phyloP scores from a whole-genome alignment of 2,888 invertebrate genomes.

The Caenorhabditis drosophilae region DNA sequence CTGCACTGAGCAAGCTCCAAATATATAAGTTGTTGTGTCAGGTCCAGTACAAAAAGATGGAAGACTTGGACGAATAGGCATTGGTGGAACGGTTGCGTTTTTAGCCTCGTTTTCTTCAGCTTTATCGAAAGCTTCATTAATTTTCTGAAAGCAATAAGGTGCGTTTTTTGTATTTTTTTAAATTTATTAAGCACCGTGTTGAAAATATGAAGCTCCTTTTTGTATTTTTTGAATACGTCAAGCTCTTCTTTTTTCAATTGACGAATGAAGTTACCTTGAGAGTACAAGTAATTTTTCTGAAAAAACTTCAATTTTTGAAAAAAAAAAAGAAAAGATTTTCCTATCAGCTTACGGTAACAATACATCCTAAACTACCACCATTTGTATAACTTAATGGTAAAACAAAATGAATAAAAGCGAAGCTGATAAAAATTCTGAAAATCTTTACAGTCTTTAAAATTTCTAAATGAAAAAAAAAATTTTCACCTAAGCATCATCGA shows the following conservation, averaged over 20 bases:
- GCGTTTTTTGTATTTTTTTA: not conserved
- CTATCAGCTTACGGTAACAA: constrained; percentile 42
- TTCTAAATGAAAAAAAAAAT: too few species aligned
- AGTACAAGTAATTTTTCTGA: constrained; percentile 61
- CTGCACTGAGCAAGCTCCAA: constrained; percentile 65
- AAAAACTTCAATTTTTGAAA: constrained; percentile 9
- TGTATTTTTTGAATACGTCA: constrained; percentile 58
- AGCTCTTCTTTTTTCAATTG: constrained; percentile 56
- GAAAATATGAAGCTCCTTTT: constrained; percentile 57
- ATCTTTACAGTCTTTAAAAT: too few species aligned
- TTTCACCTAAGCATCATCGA: too few species aligned
- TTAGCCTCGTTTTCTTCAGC: constrained; percentile 55
- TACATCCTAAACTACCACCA: constrained; percentile 36
- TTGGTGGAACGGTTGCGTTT: constrained; percentile 55
- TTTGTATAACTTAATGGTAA: constrained; percentile 19
- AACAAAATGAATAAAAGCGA: constrained; percentile 13
- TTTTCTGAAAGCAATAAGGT: constrained; percentile 44
- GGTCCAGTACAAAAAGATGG: constrained; percentile 61
- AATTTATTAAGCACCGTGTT: constrained; percentile 43
- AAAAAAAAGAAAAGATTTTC: not conserved
- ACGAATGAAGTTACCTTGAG: constrained; percentile 63
- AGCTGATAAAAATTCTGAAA: constrained; percentile 17
- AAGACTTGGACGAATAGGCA: constrained; percentile 60
- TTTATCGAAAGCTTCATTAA: constrained; percentile 62
- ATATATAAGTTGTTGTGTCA: constrained; percentile 64